Evolutionary conservation across 1,140 invertebrate genomes (phyloP), one percentile per base, ranked within the genome.

Genomic region (Harlomillsia oculata): DNA sequence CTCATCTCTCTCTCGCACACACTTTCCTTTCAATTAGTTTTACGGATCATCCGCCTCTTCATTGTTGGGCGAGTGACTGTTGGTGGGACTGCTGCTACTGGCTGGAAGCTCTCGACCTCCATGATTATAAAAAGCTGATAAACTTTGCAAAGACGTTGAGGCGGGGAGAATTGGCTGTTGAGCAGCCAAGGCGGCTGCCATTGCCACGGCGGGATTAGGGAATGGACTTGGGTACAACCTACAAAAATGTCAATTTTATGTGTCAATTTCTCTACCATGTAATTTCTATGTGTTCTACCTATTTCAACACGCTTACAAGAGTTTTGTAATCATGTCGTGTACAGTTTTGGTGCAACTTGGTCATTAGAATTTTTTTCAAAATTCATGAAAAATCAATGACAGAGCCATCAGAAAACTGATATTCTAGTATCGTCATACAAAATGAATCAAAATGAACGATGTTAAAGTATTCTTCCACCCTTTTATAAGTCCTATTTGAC

Each of bases 201-300:
- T 65, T 6, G 63, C 63, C 18, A 62, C 56, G 11, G 63, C 63
- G 14, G 56, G 61, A 5, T 51, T 56, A 5, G 63, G 63, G 45
- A 81, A 78, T 23, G 77, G 72, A 8, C 78, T 73, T 0, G 79
- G 80, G 63, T 82, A 82, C 6, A 82, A 78, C 53, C 63, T 65
- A 48, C 36, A 54, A 56, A 49, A 59, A 36, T 34, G n/a, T 34
- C 8, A 34, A 34, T n/a, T 9, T n/a, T n/a, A 8, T 34, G 8
- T 34, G 32, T 34, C 32, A n/a, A 9, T 9, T 34, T 34, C 16
- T 29, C 30, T 34, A 34, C 29, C 46, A 34, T 13, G 25, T 21
- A n/a, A 50, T 34, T 25, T 16, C 34, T 50, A 28, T 32, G n/a
- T 16, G 28, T 29, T 18, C 26, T 1, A 2, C 20, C 21, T 43